phyloP scores from a whole-genome alignment of 1,140 invertebrate species.

The Microplitis mediator region DNA sequence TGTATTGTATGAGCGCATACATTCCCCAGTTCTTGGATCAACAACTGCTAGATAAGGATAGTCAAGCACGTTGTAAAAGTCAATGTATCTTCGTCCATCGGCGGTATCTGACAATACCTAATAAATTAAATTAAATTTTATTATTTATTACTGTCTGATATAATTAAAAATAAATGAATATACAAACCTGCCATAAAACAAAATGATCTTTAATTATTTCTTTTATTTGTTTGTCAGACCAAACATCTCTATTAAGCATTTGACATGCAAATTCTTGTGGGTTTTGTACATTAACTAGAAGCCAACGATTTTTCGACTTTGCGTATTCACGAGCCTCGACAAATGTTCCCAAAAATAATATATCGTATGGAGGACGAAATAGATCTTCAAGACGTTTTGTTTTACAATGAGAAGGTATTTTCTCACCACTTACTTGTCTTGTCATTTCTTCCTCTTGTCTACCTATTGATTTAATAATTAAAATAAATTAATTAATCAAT shows the following conservation, averaged over 20 bases:
- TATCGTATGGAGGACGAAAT: slow-evolving; percentile 77
- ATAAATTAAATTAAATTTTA: slow-evolving; percentile 16
- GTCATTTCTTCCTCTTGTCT: slow-evolving; percentile 61
- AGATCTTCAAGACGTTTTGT: slow-evolving; percentile 72
- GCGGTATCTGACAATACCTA: slow-evolving; percentile 72
- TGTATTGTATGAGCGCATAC: slow-evolving; percentile 64
- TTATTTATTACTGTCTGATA: background rate
- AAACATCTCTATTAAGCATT: slow-evolving; percentile 79
- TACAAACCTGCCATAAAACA: slow-evolving; percentile 77
- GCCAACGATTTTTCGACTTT: slow-evolving; percentile 70
- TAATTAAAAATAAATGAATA: background rate
- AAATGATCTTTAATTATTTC: slow-evolving; percentile 74
- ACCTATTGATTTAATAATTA: slow-evolving; percentile 45
- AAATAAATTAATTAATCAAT: background rate
- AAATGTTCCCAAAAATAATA: slow-evolving; percentile 73
- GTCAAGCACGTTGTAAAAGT: slow-evolving; percentile 73
- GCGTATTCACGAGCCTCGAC: slow-evolving; percentile 69
- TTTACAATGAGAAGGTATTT: slow-evolving; percentile 53
- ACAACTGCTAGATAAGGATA: slow-evolving; percentile 77
- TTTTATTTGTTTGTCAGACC: slow-evolving; percentile 72
- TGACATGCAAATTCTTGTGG: slow-evolving; percentile 76
- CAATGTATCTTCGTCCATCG: slow-evolving; percentile 72
- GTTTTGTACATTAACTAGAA: slow-evolving; percentile 81
- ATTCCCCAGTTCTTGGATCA: slow-evolving; percentile 79
- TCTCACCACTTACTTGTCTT: slow-evolving; percentile 43